These are phyloP conservation scores for Hydrolagus colliei DNA, from an alignment of 2,797 vertebrate genomes.

Conservation along the genomic window DNA sequence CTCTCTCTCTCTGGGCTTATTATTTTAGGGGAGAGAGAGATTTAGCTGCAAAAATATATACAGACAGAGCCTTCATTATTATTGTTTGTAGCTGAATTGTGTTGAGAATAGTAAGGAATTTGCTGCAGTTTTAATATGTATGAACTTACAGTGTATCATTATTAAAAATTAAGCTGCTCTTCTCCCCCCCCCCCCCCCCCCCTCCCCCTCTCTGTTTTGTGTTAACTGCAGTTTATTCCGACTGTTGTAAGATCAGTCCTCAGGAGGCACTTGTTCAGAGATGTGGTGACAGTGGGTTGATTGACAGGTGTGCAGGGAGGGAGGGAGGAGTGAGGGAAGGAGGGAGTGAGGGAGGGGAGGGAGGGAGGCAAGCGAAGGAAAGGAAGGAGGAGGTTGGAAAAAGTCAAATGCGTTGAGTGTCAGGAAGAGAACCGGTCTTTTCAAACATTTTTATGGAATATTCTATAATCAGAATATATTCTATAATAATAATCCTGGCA, in stretches of 20 bases:
- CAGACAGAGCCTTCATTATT: too few relatives aligned
- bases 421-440: slow-evolving; percentile 33
- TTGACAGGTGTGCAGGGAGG: slow-evolving; percentile 13
- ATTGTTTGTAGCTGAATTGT: slow-evolving; percentile 32
- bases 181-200: too few relatives aligned
- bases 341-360: slow-evolving; percentile 31
- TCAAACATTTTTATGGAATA: not conserved
- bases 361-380: slow-evolving; percentile 25
- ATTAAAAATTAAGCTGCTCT: too few relatives aligned
- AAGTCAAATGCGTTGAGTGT: slow-evolving; percentile 34
- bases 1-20: not conserved
- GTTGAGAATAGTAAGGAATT: slow-evolving; percentile 39
- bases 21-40: slow-evolving; percentile 27
- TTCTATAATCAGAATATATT: slow-evolving; percentile 53
- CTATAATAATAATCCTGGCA: slow-evolving; percentile 35
- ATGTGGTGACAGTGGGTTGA: slow-evolving; percentile 24
- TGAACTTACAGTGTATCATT: too few relatives aligned
- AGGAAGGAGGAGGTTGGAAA: slow-evolving; percentile 32
- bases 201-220: too few relatives aligned
- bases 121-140: not conserved
- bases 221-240: too few relatives aligned
- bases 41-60: too few relatives aligned
- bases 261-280: slow-evolving; percentile 33
- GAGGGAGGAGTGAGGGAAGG: slow-evolving; percentile 11
- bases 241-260: too few relatives aligned